Evolutionary conservation across 2,888 invertebrate genomes (phyloP), one percentile per base, ranked within the genome.

Genomic region (Chironomus tentans): DNA sequence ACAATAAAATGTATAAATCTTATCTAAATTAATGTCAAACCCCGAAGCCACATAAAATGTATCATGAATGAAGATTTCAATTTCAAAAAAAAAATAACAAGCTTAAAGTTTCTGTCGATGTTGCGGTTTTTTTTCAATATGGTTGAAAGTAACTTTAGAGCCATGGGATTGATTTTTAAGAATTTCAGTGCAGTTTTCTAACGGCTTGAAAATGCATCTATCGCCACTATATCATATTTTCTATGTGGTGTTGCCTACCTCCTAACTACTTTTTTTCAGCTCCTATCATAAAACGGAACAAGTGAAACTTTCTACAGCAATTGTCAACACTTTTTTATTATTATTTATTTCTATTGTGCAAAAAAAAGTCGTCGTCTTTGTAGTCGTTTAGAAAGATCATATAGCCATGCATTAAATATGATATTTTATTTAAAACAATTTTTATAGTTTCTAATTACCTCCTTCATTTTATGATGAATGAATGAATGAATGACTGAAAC

Each of bases 91-190:
- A 38, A 10, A 62, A 62, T 18, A 38, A 62, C 61, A 62, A 62
- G 24, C 28, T 24, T 56, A 38, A 38, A 68, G 46, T 68, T 46
- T 68, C 46, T 28, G 28, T 68, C 15, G 28, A 46, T n/a, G n/a
- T 72, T 72, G 72, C 46, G 72, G 72, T 72, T 72, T 72, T 22
- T n/a, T n/a, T 50, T 24, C 62, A 61, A 15, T 62, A 72, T 46
- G 50, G 22, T 61, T 18, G 18, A 70, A 15, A 28, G 62, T 62
- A 72, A 72, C 22, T 61, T 72, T 62, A 72, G 50, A 61, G 62
- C 21, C 62, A 62, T 62, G 72, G 22, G 72, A 72, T 72, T 72
- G 62, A 62, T 62, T 72, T 72, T 28, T 13, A 47, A 24, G 46
- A 68, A 68, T 68, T 65, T 56, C 18, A 18, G 13, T 22, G 18